Conservation (phyloP, 2,888 invertebrate species). For the Zaprionus obscuricornis region DNA sequence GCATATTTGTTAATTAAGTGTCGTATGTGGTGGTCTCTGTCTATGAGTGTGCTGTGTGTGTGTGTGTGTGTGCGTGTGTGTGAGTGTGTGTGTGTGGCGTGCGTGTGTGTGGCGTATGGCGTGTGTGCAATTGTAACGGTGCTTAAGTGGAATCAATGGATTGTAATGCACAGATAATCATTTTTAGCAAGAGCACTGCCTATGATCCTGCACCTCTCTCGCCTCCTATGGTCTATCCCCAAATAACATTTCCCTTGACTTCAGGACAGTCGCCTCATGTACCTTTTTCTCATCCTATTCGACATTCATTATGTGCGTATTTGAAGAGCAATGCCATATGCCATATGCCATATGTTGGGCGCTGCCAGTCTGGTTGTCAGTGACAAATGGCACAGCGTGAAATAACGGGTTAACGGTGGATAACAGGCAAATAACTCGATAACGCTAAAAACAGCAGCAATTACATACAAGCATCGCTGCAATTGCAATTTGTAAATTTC, state of each 20-base stretch:
- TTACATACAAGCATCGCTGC: no score
- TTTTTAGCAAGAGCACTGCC: slow-evolving; percentile 56
- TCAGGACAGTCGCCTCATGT: no score
- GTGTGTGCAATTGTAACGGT: slow-evolving; percentile 66
- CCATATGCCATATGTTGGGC: slow-evolving; percentile 21
- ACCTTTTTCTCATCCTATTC: background rate
- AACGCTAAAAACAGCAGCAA: slow-evolving; percentile 32
- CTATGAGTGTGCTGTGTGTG: background rate
- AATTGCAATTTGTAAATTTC: slow-evolving; percentile 38
- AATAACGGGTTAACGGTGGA: slow-evolving; percentile 17
- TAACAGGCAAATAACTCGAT: no score
- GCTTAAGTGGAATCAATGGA: slow-evolving; percentile 79
- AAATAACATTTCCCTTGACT: background rate
- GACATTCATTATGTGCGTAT: slow-evolving; percentile 33
- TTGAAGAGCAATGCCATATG: slow-evolving; percentile 32
- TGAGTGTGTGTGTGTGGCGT: slow-evolving; percentile 14
- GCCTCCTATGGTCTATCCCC: background rate
- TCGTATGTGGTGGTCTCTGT: no score
- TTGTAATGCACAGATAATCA: slow-evolving; percentile 79
- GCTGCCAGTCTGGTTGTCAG: slow-evolving; percentile 56
- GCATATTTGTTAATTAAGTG: slow-evolving; percentile 72
- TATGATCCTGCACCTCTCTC: slow-evolving; percentile 4
- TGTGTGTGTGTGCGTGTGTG: background rate
- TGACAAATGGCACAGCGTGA: slow-evolving; percentile 67
- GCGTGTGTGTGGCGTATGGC: no score